Base-by-base conservation (phyloP, 2,113 vertebrate genomes). In the Taurulus bubalis region DNA sequence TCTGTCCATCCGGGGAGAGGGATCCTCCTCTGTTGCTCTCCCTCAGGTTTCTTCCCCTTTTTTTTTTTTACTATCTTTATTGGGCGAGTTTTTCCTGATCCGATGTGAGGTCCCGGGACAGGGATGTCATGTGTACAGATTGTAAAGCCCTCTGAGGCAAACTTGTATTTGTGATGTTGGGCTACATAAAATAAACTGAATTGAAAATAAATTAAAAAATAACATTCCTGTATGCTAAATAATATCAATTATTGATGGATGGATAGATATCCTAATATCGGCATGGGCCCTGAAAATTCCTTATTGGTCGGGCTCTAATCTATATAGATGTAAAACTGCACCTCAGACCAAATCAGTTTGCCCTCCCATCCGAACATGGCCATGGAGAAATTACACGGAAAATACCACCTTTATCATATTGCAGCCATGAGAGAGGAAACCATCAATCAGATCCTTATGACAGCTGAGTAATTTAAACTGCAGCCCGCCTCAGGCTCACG, bases 371-470 rank as follows among this genome's bases (percentile, higher is more conserved):
- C 65, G 49, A 85, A 88, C 75, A 36, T 22, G 42, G 71, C 80
- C 11, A 34, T 11, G 68, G 74, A 89, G 76, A 85, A 84, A 89
- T 85, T 80, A 88, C 84, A 85, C 32, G 24, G 71, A 75, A 88
- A 87, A 87, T 85, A 90, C 86, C 77, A 90, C 82, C 83, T 80
- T 26, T 66, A 87, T 93, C 87, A 90, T 77, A 67, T 71, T 80
- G 81, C 83, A 86, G 75, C 77, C 71, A 83, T 71, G 77, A 86
- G 78, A 87, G 80, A 59, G 32, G 38, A 77, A 87, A 36, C 84
- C 85, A 93, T 94, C 90, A 79, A 91, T 92, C 87, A 90, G 51
- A 78, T 55, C 40, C 60, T n/a, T 71, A 77, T 92, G 91, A 84
- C 88, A 90, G 84, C 69, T 64, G 76, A 80, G 85, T 90, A 90